These are phyloP conservation scores for Castor canadensis DNA, from an alignment of 2,113 vertebrate genomes.

Conservation along the genomic window DNA sequence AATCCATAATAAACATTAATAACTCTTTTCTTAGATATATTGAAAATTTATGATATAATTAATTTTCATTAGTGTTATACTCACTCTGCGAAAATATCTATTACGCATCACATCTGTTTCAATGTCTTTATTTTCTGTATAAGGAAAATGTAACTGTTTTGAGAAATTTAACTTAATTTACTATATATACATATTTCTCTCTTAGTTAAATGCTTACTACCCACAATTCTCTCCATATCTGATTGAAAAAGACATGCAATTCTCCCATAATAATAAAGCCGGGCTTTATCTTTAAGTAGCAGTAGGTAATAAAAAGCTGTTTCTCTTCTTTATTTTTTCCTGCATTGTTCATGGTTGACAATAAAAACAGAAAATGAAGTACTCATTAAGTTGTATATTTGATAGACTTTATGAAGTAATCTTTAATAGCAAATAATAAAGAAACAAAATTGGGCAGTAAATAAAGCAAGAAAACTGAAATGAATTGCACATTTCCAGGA, in stretches of 20 bases:
- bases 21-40: not conserved
- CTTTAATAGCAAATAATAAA: constrained; percentile 49
- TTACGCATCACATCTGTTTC: not conserved
- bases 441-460: constrained; percentile 47
- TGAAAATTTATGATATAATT: not conserved
- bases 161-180: not conserved
- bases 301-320: constrained; percentile 9
- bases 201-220: constrained; percentile 47
- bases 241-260: constrained; percentile 40
- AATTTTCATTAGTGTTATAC: not conserved
- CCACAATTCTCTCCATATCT: constrained; percentile 6
- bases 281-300: constrained; percentile 44
- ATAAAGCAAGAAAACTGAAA: constrained; percentile 47
- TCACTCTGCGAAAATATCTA: not conserved
- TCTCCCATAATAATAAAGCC: not conserved
- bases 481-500: not conserved
- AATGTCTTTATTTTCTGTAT: not conserved
- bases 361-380: not conserved
- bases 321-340: not conserved
- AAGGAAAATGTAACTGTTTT: not conserved
- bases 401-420: constrained; percentile 53
- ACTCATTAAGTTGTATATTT: constrained; percentile 52
- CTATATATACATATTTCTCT: not conserved
- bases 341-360: not conserved
- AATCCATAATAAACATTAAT: not conserved